Base-by-base conservation (phyloP, 2,113 vertebrate species). In the Lophotis ruficrista region DNA sequence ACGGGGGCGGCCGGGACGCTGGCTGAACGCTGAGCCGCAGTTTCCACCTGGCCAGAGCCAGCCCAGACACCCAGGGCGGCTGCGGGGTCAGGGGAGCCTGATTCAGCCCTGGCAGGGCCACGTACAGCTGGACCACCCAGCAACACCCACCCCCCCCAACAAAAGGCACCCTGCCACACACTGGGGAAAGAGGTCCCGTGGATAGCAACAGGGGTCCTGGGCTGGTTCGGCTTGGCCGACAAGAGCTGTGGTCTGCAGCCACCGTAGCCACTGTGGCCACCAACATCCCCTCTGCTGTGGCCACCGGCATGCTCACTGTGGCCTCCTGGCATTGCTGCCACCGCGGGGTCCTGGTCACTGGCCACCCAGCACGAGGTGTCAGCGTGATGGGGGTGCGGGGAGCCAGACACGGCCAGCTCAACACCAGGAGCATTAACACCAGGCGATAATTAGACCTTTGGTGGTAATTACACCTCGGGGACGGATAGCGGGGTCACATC, bases 161-260 rank as follows among this genome's bases (percentile, higher is more conserved):
- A 43, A 16, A 43, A 43, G 27, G 22, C 53, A 43, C 31, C 17
- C n/a, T 21, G 37, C 62, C 51, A 43, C 41, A 43, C 41, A 43
- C 41, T 43, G 41, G 41, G 41, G 41, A 43, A 43, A 43, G 41
- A 43, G 41, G 18, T 30, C 45, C 47, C 5, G 4, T 8, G 20
- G 12, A 17, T 57, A 35, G 57, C 30, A 43, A 25, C 7, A 60
- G 31, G 45, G 27, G 35, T 30, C 23, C 65, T 10, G 76, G 24
- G 10, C 16, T 41, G 21, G 25, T 30, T 27, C 1, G 8, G 53
- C 8, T 60, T 17, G 25, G 17, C 17, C 19, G 33, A 33, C 0
- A 15, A 37, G 14, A 73, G 20, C 38, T 4, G 9, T 24, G 33
- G 14, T 43, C 41, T 43, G 41, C 41, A 43, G 41, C 41, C 41